Percentiles rank a stretch among this genome's conserved stretches.
Conservation (phyloP, 2,113 vertebrate genomes). For the Misgurnus anguillicaudatus region DNA sequence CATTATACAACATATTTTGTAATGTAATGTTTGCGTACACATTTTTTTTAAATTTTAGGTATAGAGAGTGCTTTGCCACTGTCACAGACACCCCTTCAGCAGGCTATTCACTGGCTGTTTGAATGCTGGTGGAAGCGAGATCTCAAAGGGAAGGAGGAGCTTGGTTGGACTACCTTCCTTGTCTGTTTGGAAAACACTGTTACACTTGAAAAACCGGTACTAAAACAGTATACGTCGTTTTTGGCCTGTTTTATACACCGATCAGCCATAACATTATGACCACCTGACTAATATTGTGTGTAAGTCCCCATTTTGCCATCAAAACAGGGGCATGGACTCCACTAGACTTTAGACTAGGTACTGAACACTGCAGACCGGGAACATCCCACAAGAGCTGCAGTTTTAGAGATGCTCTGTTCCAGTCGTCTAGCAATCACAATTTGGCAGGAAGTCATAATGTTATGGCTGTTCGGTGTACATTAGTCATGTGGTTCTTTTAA, state of each 20-base stretch:
- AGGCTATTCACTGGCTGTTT: slow-evolving; percentile 75
- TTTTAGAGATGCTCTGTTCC: no score
- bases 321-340: no score
- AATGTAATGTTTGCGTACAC: neutral
- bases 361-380: no score
- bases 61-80: slow-evolving; percentile 75
- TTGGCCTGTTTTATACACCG: neutral
- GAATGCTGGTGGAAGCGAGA: slow-evolving; percentile 89
- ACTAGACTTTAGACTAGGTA: no score
- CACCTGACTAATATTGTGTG: no score
- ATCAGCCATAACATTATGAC: no score
- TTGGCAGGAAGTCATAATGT: no score
- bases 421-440: no score
- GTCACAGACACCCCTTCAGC: slow-evolving; percentile 71
- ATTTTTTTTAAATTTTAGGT: slow-evolving; percentile 66
- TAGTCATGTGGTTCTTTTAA: no score
- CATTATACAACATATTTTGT: neutral
- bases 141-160: slow-evolving; percentile 83
- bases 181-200: slow-evolving; percentile 82
- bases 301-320: no score
- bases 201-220: slow-evolving; percentile 76
- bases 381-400: no score
- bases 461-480: no score
- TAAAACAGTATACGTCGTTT: neutral
- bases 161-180: slow-evolving; percentile 83